A percentile compares a stretch with the other conserved stretches of the same genome.
Conservation (phyloP, 2,888 invertebrate species). For the Hyalella azteca region DNA sequence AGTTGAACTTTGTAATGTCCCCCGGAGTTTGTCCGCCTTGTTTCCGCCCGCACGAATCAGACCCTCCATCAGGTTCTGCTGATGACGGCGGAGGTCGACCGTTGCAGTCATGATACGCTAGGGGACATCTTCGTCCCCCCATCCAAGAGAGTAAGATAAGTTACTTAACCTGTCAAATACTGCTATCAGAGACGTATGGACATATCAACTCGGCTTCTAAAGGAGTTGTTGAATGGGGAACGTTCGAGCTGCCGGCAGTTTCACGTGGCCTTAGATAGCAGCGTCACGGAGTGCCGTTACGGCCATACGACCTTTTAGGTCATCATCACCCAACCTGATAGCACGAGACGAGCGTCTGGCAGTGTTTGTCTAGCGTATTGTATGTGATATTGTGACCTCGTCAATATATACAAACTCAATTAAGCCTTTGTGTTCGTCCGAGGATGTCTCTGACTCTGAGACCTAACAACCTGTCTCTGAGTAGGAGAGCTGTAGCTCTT, state of each 20-base stretch:
- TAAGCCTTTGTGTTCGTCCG: too few species aligned
- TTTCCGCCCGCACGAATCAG: slow-evolving; percentile 17
- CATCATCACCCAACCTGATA: slow-evolving; percentile 29
- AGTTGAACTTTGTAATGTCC: slow-evolving; percentile 13
- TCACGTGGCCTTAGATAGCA: slow-evolving; percentile 2
- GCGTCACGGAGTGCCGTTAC: background rate
- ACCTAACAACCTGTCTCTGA: background rate
- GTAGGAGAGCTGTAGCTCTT: too few species aligned
- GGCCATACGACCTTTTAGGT: background rate
- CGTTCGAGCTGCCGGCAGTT: slow-evolving; percentile 3
- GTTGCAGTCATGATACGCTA: slow-evolving; percentile 30
- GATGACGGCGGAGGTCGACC: slow-evolving; percentile 32
- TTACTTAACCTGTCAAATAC: background rate
- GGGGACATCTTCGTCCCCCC: slow-evolving; percentile 29
- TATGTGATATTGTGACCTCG: too few species aligned
- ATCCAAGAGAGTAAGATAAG: slow-evolving; percentile 11
- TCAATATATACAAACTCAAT: too few species aligned
- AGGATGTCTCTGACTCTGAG: slow-evolving; percentile 1
- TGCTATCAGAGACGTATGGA: background rate
- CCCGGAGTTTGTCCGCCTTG: slow-evolving; percentile 1
- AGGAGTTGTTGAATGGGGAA: background rate
- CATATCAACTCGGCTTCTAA: background rate
- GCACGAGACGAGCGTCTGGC: background rate
- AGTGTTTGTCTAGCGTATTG: background rate
- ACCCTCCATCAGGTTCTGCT: slow-evolving; percentile 20